phyloP scores from a whole-genome alignment of 2,797 vertebrate species.

The Centroberyx gerrardi region DNA sequence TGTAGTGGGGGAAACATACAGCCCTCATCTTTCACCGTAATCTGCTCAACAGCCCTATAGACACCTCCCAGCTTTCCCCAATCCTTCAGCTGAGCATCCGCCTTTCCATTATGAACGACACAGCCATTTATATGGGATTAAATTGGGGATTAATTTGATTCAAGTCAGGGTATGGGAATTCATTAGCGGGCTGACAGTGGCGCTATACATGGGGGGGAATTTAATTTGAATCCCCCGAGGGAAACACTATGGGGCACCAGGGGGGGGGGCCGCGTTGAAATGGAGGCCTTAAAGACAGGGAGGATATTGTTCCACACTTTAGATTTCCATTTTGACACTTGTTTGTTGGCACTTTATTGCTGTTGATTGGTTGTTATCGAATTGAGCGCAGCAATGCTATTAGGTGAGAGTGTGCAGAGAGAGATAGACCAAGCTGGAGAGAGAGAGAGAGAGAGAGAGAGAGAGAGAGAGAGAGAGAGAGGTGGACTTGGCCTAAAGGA shows the following conservation, averaged over 20 bases:
- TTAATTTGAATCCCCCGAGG: constrained; percentile 83
- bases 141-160: constrained; percentile 87
- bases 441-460: constrained; percentile 15
- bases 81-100: constrained; percentile 76
- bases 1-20: constrained; percentile 73
- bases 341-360: constrained; percentile 69
- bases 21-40: constrained; percentile 82
- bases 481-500: not conserved
- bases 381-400: constrained; percentile 54
- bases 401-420: constrained; percentile 26
- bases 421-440: constrained; percentile 1
- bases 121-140: constrained; percentile 87
- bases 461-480: constrained; percentile 10
- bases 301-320: constrained; percentile 64
- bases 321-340: constrained; percentile 47
- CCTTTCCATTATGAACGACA: constrained; percentile 81
- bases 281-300: constrained; percentile 74
- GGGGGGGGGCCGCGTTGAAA: constrained; percentile 57
- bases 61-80: constrained; percentile 80
- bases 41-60: constrained; percentile 80
- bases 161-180: constrained; percentile 86
- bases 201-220: constrained; percentile 80
- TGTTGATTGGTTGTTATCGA: constrained; percentile 72
- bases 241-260: constrained; percentile 60
- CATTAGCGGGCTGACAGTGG: constrained; percentile 82